Evolutionary conservation across 2,797 vertebrate species (phyloP).

Genomic region (Pipistrellus pipistrellus): DNA sequence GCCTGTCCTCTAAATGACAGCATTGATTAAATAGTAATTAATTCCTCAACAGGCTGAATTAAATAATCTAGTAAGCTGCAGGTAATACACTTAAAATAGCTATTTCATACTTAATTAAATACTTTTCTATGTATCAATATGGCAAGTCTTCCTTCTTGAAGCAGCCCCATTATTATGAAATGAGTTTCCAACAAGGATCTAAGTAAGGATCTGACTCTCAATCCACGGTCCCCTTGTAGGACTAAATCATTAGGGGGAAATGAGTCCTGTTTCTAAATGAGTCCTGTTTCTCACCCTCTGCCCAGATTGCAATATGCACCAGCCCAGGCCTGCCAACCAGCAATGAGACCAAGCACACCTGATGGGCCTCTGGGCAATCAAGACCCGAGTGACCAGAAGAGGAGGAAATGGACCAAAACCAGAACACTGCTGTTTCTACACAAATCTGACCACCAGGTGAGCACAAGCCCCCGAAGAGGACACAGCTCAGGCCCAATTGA

Average conservation of each 20-base stretch:
- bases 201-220: not conserved
- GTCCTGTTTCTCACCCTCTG: not conserved
- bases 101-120: conserved; percentile 80
- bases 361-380: not conserved
- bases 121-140: not conserved
- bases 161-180: not conserved
- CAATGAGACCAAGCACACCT: too few relatives aligned
- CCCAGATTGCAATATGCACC: too few relatives aligned
- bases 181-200: not conserved
- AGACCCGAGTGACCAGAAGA: not conserved
- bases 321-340: not conserved
- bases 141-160: not conserved
- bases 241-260: not conserved
- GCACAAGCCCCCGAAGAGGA: not conserved
- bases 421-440: accelerated
- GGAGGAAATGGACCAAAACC: not conserved
- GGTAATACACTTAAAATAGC: conserved; percentile 80
- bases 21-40: conserved; percentile 78
- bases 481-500: accelerated
- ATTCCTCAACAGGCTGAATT: conserved; percentile 81
- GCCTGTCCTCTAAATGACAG: conserved; percentile 11
- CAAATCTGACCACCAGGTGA: not conserved
- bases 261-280: not conserved
- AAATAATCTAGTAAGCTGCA: conserved; percentile 80
- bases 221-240: accelerated